Evolutionary conservation across 1,140 invertebrate genomes (phyloP), one percentile per base, ranked within the genome.

Genomic region (Drosophila lini): DNA sequence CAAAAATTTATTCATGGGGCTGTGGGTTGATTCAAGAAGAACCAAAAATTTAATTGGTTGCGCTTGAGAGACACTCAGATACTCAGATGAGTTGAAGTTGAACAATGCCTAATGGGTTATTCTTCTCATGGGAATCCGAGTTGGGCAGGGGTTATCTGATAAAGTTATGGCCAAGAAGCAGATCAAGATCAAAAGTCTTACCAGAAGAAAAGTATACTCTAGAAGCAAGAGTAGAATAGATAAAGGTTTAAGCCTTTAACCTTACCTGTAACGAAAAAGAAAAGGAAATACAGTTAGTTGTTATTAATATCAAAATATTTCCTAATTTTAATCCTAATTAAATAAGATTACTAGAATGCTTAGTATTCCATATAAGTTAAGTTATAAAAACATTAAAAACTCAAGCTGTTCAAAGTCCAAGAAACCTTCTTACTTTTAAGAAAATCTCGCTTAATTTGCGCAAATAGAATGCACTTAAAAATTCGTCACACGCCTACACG

Each of bases 31-130:
- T 60, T 15, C 31, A 74, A 81, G 70, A 78, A 79, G 53, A 75
- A 62, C 68, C 32, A 42, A 80, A 86, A 78, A 75, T 80, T 88
- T 88, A 88, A 88, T 88, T 88, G 84, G 83, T 89, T 88, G 81
- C 83, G 83, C 83, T 74, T 82, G 80, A 88, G 83, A 86, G 76
- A 59, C 47, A 80, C 40, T 68, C 60, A 59, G 41, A 40, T 61
- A 80, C 40, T 68, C 60, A 59, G 42, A 40, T 61, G 56, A 73
- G 62, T 71, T 67, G 53, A 63, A 53, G 41, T 63, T 56, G 69
- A 74, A 70, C 53, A 78, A 70, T 63, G 47, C 44, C 41, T 81
- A 81, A 81, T 81, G 73, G 65, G 52, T 52, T 64, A 65, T 64
- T 71, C 65, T 65, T 81, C 42, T 42, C 57, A 52, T 57, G 58